Evolutionary conservation across 2,888 invertebrate genomes (phyloP), one percentile per base, ranked within the genome.

Genomic region (Leistus spinibarbis): DNA sequence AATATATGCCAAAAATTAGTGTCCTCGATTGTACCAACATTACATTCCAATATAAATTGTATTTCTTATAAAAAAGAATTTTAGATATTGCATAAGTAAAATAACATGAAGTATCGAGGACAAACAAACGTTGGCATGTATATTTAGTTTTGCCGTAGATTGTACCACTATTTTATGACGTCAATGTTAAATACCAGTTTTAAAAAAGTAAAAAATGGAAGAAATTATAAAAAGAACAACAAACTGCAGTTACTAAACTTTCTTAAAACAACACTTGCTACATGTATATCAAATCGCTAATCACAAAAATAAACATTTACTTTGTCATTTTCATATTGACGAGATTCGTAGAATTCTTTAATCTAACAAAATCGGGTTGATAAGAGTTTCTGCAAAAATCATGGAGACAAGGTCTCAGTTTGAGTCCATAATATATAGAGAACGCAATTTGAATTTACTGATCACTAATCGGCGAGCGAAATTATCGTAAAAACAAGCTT

Each of bases 111-210:
- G 40, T 40, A 40, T 40, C 40, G 40, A 40, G 40, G 40, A 40
- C 40, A 40, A 10, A 7, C 1, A 10, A 40, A 40, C 40, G 13
- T 40, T 40, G n/a, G n/a, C n/a, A n/a, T 7, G 13, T 40, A 40
- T 40, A 40, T 40, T 40, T 27, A 4, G 53, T 62, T 67, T 62
- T 73, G 19, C 9, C 22, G 22, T 24, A 16, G 73, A 62, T 67
- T 73, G 67, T 73, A 73, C 73, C 40, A 67, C 62, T n/a, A n/a
- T n/a, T 73, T 73, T 23, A 23, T 73, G 73, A 73, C 73, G 73
- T 73, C 73, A 73, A 73, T 73, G 73, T 60, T 73, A 67, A 73
- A 67, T 73, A 60, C 60, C 17, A 60, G 60, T 60, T n/a, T 19
- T 60, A 4, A 17, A 22, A 60, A 20, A 7, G 22, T 20, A 60